Evolutionary conservation across 1,140 invertebrate species (phyloP), one percentile per base, ranked within the genome.

Genomic region (Penaeus chinensis): DNA sequence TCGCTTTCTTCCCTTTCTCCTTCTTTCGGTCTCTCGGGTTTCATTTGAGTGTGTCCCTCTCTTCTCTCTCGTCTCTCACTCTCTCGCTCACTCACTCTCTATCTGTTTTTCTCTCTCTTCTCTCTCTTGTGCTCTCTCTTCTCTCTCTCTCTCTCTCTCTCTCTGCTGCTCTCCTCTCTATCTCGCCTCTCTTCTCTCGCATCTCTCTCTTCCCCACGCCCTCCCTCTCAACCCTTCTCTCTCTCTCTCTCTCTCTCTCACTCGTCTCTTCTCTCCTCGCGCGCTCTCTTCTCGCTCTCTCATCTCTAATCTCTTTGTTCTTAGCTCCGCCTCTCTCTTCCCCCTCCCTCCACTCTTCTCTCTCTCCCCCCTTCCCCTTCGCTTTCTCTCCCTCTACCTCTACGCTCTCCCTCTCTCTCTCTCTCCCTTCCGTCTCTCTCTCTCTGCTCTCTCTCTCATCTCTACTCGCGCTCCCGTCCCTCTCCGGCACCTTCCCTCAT

Each of bases 291-390:
- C n/a, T n/a, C n/a, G n/a, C n/a, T n/a, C n/a, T n/a, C n/a, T n/a
- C n/a, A n/a, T n/a, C n/a, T n/a, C n/a, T n/a, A n/a, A n/a, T n/a
- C n/a, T n/a, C n/a, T n/a, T n/a, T n/a, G n/a, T n/a, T n/a, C n/a
- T n/a, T n/a, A n/a, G n/a, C n/a, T n/a, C n/a, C n/a, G n/a, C n/a
- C n/a, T n/a, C n/a, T n/a, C n/a, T n/a, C n/a, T n/a, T n/a, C n/a
- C n/a, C n/a, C n/a, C n/a, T n/a, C n/a, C n/a, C 63, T 65, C 63
- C n/a, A 16, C n/a, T n/a, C n/a, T n/a, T 65, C 63, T 65, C 63
- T 65, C 63, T 65, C 63, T 65, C 63, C n/a, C 63, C n/a, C 63
- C n/a, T n/a, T 65, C 63, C n/a, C 63, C n/a, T n/a, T 65, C 63
- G 16, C 63, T 65, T n/a, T 65, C 63, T 65, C 63, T 65, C 63